Percentiles rank a stretch among this genome's conserved stretches.
These are phyloP conservation scores for Ectemnius lituratus DNA, from an alignment of 2,888 invertebrate species.

Conservation along the genomic window DNA sequence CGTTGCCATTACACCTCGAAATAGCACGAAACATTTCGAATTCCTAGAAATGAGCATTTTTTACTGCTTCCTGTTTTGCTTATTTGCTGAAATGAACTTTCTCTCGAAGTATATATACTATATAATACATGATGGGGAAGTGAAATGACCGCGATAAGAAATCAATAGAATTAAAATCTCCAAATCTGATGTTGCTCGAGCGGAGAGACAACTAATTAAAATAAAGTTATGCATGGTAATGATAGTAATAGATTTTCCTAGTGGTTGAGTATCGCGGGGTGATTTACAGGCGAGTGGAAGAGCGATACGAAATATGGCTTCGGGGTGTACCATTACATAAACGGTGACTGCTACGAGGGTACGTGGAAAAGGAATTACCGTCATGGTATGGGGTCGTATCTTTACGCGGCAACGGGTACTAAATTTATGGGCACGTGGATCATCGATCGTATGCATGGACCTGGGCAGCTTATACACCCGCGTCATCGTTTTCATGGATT, in stretches of 20 bases:
- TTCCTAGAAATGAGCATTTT: too few relatives aligned
- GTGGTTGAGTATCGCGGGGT: neutral
- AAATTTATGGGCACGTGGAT: constrained; percentile 88
- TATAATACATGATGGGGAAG: too few relatives aligned
- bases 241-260: neutral
- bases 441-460: constrained; percentile 86
- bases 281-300: constrained; percentile 82
- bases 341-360: constrained; percentile 90
- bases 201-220: too few relatives aligned
- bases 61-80: too few relatives aligned
- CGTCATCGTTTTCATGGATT: constrained; percentile 85
- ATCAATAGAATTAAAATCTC: too few relatives aligned
- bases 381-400: constrained; percentile 89
- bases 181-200: too few relatives aligned
- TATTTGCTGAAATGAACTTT: too few relatives aligned
- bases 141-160: too few relatives aligned
- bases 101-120: too few relatives aligned
- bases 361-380: constrained; percentile 87
- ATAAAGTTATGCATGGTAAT: too few relatives aligned
- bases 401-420: constrained; percentile 81
- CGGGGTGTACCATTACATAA: constrained; percentile 86
- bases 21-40: too few relatives aligned
- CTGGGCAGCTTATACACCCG: constrained; percentile 85
- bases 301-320: constrained; percentile 86
- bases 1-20: neutral